Conservation (phyloP, 1,140 invertebrate species). For the Bradysia coprophila region DNA sequence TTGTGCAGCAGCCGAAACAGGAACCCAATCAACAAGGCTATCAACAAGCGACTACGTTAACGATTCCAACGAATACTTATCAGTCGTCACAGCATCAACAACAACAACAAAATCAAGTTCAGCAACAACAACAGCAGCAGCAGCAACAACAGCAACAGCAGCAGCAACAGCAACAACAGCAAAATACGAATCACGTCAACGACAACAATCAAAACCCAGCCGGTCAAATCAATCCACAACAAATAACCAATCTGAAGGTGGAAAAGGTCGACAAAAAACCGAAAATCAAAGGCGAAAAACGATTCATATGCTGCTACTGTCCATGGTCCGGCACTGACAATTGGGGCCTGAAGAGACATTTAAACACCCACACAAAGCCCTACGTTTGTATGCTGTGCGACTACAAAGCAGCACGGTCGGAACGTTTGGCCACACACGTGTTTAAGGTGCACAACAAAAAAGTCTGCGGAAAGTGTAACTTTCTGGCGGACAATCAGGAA, state of each 20-base stretch:
- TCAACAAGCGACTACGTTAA: not conserved
- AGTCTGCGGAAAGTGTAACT: constrained; percentile 71
- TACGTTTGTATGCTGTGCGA: constrained; percentile 77
- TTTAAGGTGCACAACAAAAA: constrained; percentile 80
- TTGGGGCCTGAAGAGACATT: constrained; percentile 78
- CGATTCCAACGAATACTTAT: constrained; percentile 2
- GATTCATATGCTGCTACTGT: constrained; percentile 72
- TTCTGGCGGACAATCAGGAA: constrained; percentile 59
- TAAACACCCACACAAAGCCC: constrained; percentile 82
- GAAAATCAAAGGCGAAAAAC: constrained; percentile 32
- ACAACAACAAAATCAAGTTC: constrained; percentile 12
- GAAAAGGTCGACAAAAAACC: constrained; percentile 3
- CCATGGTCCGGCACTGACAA: constrained; percentile 84
- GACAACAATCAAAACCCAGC: too few relatives aligned
- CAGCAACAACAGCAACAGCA: not conserved
- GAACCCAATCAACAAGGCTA: constrained; percentile 1
- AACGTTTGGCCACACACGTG: constrained; percentile 71
- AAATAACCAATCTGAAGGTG: not conserved
- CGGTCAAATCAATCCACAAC: not conserved
- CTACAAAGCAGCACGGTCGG: constrained; percentile 75
- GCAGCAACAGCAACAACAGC: not conserved
- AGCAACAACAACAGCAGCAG: constrained; percentile 3
- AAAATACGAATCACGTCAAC: not conserved
- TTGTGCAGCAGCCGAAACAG: not conserved
- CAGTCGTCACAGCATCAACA: constrained; percentile 23